phyloP scores from a whole-genome alignment of 2,888 invertebrate species.

The Dynastes grantii region DNA sequence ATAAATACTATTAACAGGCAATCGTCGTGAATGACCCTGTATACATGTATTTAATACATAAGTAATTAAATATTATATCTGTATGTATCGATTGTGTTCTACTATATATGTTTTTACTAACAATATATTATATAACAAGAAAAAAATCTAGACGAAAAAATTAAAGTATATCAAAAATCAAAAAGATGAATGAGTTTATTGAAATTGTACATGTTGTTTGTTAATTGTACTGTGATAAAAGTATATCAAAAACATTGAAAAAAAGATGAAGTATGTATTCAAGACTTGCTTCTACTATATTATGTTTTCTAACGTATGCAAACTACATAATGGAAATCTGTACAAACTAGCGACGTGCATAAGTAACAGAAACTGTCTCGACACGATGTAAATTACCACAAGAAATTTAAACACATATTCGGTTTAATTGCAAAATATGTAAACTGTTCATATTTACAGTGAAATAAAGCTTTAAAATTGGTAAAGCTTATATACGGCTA shows the following conservation, averaged over 20 bases:
- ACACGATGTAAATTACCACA: no score
- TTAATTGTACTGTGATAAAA: conserved; percentile 35
- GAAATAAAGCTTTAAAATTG: no score
- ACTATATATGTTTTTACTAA: no score
- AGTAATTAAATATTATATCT: conserved; percentile 11
- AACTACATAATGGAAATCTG: neutral
- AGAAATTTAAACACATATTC: no score
- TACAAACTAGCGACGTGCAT: neutral
- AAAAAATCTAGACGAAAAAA: neutral
- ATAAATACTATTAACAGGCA: no score
- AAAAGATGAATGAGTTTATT: conserved; percentile 2
- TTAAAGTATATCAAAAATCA: conserved; percentile 17
- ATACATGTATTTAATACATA: no score
- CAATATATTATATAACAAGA: no score
- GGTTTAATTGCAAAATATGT: no score
- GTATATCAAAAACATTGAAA: conserved; percentile 10
- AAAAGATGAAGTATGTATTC: neutral
- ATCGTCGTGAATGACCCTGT: no score
- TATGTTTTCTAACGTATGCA: neutral
- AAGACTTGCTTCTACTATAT: neutral
- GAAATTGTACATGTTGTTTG: conserved; percentile 16
- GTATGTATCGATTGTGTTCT: conserved; percentile 1
- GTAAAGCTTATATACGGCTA: no score
- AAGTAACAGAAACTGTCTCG: no score
- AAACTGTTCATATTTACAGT: no score